Conservation (phyloP, 2,113 vertebrate species). For the Apeltes quadracus region DNA sequence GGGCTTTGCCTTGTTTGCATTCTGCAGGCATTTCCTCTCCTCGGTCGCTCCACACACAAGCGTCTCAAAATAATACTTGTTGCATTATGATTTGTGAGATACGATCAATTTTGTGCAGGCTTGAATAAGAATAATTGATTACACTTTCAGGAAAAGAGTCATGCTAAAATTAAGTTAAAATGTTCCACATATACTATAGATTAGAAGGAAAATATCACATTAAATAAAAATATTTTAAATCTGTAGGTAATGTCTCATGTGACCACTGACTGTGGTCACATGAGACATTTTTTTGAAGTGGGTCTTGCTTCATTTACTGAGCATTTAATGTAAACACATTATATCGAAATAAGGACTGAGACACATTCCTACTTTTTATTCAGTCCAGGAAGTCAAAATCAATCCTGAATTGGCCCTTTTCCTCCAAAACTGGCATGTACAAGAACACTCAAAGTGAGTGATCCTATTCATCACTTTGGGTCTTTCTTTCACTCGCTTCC, state of each 20-base stretch:
- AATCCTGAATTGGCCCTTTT: background rate
- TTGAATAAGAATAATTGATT: background rate
- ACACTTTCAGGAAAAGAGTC: background rate
- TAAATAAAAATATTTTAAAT: too few relatives aligned
- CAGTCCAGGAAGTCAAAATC: background rate
- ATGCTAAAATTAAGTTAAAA: background rate
- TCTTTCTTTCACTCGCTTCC: too few relatives aligned
- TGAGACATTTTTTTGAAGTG: background rate
- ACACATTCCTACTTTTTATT: background rate
- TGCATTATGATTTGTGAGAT: slow-evolving; percentile 11
- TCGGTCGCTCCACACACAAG: background rate
- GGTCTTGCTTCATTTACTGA: background rate
- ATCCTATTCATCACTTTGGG: too few relatives aligned
- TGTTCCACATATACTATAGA: background rate
- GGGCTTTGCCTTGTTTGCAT: slow-evolving; percentile 27
- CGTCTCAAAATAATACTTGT: slow-evolving; percentile 1
- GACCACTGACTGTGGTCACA: background rate
- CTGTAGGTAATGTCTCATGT: background rate
- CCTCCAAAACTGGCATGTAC: background rate
- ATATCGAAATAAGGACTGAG: background rate
- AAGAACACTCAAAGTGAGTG: too few relatives aligned
- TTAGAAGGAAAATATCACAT: background rate
- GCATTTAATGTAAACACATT: background rate
- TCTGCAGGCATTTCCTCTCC: background rate
- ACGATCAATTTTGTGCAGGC: background rate